Conservation (phyloP, 2,888 invertebrate species). For the Allolobophora icterica region DNA sequence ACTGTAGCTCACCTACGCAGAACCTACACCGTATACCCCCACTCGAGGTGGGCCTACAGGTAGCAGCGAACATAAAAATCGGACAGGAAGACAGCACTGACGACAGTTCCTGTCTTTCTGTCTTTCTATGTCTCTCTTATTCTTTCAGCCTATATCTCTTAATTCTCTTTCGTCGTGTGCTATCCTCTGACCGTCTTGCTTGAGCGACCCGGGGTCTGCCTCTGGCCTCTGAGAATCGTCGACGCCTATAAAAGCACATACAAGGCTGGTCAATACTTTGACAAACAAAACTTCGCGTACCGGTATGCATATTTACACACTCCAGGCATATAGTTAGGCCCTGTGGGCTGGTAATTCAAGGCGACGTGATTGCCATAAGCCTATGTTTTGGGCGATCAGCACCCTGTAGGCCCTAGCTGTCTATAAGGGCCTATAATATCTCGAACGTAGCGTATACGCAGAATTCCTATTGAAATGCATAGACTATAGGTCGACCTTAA, state of each 20-base stretch:
- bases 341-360: too few species aligned
- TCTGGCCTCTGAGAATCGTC: not conserved
- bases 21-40: not conserved
- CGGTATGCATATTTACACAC: too few species aligned
- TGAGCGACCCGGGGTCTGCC: not conserved
- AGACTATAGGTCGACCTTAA: too few species aligned
- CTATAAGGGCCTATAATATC: not conserved
- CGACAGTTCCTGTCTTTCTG: not conserved
- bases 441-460: not conserved
- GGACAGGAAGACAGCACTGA: not conserved
- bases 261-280: not conserved
- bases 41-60: not conserved
- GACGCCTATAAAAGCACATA: not conserved
- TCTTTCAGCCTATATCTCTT: not conserved
- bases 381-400: not conserved
- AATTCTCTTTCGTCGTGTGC: not conserved
- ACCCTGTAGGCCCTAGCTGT: too few species aligned
- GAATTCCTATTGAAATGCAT: not conserved
- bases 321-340: too few species aligned
- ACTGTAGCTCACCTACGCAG: not conserved
- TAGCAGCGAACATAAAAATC: not conserved
- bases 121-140: not conserved
- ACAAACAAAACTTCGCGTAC: not conserved
- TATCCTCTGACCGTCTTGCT: not conserved
- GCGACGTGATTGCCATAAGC: not conserved